phyloP scores from a whole-genome alignment of 2,113 vertebrate genomes.

The Poeciliopsis turrubarensis region DNA sequence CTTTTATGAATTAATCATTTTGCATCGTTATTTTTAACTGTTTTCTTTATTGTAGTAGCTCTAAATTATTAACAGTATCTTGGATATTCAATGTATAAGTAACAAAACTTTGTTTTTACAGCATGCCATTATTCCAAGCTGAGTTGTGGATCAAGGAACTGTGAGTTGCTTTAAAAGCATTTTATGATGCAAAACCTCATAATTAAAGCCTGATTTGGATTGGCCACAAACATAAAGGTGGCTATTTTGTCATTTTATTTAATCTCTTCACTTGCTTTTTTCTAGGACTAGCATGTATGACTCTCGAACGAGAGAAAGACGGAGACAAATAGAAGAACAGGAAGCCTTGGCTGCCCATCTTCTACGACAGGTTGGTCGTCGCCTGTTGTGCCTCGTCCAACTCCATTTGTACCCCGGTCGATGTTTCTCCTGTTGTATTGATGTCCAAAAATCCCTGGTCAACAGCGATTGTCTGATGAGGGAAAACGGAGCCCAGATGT shows the following conservation, averaged over 20 bases:
- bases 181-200: neutral
- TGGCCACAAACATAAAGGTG: neutral
- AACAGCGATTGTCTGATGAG: conserved; percentile 86
- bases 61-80: neutral
- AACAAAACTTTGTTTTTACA: conserved; percentile 52
- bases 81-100: neutral
- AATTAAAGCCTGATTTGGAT: neutral
- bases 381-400: neutral
- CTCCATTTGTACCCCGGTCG: neutral
- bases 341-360: conserved; percentile 88
- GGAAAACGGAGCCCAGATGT: conserved; percentile 78
- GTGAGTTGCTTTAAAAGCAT: conserved; percentile 78
- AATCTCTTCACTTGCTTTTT: neutral
- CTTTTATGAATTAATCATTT: neutral
- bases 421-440: neutral
- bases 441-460: conserved; percentile 5
- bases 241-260: neutral
- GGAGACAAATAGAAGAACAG: conserved; percentile 91
- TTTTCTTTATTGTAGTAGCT: neutral
- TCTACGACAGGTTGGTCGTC: conserved; percentile 85
- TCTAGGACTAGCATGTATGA: conserved; percentile 93
- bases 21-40: neutral
- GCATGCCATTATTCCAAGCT: conserved; percentile 88
- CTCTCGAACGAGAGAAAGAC: conserved; percentile 90
- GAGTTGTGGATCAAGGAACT: conserved; percentile 98